A percentile compares a stretch with the other conserved stretches of the same genome.
Conservation (phyloP, 2,113 vertebrate genomes). For the Sinocyclocheilus anophthalmus region DNA sequence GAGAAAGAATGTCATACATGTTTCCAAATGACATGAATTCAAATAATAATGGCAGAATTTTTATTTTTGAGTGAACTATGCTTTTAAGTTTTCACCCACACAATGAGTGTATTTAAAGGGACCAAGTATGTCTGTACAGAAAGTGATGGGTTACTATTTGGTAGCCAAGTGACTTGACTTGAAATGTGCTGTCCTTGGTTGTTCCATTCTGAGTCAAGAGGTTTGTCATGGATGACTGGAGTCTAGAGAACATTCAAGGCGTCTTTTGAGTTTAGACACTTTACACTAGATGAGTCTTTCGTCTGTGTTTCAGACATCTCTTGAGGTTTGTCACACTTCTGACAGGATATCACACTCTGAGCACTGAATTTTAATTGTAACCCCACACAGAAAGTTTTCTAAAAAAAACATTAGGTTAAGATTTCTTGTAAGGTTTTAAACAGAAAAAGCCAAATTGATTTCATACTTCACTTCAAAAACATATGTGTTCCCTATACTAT, state of each 20-base stretch:
- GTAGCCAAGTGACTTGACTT: background rate
- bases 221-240: constrained; percentile 28
- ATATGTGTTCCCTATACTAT: background rate
- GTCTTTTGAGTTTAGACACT: background rate
- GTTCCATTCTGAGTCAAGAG: constrained; percentile 23
- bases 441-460: background rate
- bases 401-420: background rate
- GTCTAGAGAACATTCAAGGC: constrained; percentile 8
- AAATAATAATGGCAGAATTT: background rate
- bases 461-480: background rate
- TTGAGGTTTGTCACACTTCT: background rate
- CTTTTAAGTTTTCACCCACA: background rate
- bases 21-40: no score
- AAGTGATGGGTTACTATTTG: background rate
- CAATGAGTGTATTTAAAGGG: background rate
- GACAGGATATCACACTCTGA: background rate
- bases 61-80: background rate
- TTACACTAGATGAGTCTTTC: background rate
- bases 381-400: background rate
- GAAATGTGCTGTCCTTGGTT: background rate
- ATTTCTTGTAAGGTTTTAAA: background rate
- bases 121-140: background rate
- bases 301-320: background rate
- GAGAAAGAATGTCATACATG: no score
- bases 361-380: background rate